Conservation (phyloP, 2,113 vertebrate species). For the Seriola quinqueradiata region DNA sequence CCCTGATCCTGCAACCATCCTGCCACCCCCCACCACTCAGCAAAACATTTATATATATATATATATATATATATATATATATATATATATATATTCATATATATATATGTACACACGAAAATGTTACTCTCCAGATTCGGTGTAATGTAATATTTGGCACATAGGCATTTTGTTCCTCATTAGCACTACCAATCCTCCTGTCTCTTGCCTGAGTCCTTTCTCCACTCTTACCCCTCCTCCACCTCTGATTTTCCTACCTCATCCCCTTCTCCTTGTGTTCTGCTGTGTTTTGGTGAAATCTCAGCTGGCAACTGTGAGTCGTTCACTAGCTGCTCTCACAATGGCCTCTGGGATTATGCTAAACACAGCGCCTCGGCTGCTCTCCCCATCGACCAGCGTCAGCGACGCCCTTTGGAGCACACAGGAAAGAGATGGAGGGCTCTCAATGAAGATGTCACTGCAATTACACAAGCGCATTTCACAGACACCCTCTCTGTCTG, state of each 20-base stretch:
- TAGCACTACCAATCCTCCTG: constrained; percentile 18
- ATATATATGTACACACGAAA: background rate
- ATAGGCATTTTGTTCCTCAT: constrained; percentile 35
- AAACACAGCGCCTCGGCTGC: constrained; percentile 91
- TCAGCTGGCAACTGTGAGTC: constrained; percentile 99
- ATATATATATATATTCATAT: no score
- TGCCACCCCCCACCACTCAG: background rate
- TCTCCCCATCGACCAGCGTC: constrained; percentile 80
- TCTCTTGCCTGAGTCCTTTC: constrained; percentile 21
- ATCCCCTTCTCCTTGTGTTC: constrained; percentile 74
- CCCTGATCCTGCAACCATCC: constrained; percentile 4
- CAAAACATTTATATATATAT: no score
- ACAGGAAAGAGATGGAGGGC: constrained; percentile 72
- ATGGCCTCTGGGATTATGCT: constrained; percentile 98
- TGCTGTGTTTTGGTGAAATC: constrained; percentile 97
- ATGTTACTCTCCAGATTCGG: constrained; percentile 7
- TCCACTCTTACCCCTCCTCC: constrained; percentile 48
- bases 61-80: no score
- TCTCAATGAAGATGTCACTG: constrained; percentile 83
- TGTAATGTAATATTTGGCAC: constrained; percentile 41
- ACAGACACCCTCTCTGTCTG: constrained; percentile 69
- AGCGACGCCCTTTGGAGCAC: constrained; percentile 74
- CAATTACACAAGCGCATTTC: constrained; percentile 79
- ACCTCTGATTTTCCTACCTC: constrained; percentile 56
- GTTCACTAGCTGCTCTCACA: constrained; percentile 91